Evolutionary conservation across 2,797 vertebrate genomes (phyloP), one percentile per base, ranked within the genome.

Genomic region (Pempheris klunzingeri): DNA sequence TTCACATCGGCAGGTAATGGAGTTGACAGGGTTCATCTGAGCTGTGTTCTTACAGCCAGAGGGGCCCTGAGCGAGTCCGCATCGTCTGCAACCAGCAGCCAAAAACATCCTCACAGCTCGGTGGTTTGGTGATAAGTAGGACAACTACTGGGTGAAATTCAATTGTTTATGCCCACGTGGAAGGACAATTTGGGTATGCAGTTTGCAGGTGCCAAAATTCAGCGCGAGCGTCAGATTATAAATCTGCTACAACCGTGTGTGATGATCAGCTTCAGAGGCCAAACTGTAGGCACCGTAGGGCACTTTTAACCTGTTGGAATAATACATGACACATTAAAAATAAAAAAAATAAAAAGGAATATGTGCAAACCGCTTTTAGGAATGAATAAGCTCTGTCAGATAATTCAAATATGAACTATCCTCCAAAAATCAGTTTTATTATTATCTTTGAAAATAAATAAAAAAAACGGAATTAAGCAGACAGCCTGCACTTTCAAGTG

Each of bases 1-100:
- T 92, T 82, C 90, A 92, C 83, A 78, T 92, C 80, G 85, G 86
- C 87, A 88, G 90, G 91, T 94, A 93, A 94, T 93, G 87, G 87
- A 91, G 89, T 86, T 94, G 94, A 95, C 92, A 93, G 90, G 87
- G 80, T 83, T 92, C 87, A 87, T 90, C 88, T 87, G 84, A 92
- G 85, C 69, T 66, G 59, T 86, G 81, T 89, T 90, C 88, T 82
- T 81, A 72, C 79, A 88, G 88, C 91, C 90, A 38, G 62, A 82
- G 85, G 90, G 86, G 53, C 69, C 68, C 73, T 4, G 54, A 85
- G 81, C 71, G 80, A 86, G 59, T 75, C 65, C 14, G 34, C 77
- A 49, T 80, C 60, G 53, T 87, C 86, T 80, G 64, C 81, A 84
- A 88, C 82, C 74, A 83, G 75, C 76, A 84, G 76, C 83, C 65